These are phyloP conservation scores for Tethea ocularis DNA, from an alignment of 2,888 invertebrate genomes.

Conservation along the genomic window DNA sequence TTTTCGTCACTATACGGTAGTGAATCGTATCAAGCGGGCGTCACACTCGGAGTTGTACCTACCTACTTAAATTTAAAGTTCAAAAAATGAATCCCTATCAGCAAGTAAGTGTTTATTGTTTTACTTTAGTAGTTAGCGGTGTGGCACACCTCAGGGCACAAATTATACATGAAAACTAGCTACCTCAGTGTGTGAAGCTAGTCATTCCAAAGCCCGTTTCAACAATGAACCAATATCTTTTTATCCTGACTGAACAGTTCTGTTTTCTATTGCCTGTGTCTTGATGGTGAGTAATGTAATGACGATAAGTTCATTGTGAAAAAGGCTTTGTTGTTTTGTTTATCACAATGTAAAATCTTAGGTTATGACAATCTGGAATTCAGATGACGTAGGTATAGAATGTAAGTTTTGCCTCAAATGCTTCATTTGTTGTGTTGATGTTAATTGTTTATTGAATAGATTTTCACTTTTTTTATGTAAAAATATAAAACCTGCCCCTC, in stretches of 20 bases:
- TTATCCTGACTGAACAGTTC: neutral
- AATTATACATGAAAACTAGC: too few species aligned
- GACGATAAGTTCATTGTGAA: neutral
- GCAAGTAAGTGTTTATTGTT: constrained; percentile 52
- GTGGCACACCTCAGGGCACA: too few species aligned
- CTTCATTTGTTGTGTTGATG: too few species aligned
- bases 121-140: constrained; percentile 12
- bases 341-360: constrained; percentile 55
- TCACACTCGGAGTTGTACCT: constrained; percentile 2
- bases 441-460: neutral
- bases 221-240: neutral
- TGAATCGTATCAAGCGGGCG: neutral
- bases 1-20: neutral
- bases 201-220: neutral
- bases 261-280: neutral
- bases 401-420: neutral
- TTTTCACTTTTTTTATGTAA: too few species aligned
- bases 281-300: neutral
- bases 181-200: neutral
- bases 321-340: constrained; percentile 55
- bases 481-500: too few species aligned
- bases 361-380: constrained; percentile 23
- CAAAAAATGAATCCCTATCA: constrained; percentile 74
- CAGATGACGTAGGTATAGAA: neutral
- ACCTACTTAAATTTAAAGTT: constrained; percentile 10